phyloP scores from a whole-genome alignment of 2,113 vertebrate genomes.

The Echinops telfairi region DNA sequence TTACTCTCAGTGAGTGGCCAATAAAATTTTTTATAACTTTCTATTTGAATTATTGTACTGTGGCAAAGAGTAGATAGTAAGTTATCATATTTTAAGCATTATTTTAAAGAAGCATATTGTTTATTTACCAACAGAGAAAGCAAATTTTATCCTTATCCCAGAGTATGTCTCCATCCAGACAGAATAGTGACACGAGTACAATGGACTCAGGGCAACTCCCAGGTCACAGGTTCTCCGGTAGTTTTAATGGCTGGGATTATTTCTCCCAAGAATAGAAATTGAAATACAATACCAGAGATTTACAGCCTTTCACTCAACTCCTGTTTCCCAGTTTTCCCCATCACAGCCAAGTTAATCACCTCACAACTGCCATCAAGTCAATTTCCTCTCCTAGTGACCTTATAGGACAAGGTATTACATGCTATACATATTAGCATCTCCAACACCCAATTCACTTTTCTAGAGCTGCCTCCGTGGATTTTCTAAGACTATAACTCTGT shows the following conservation, averaged over 20 bases:
- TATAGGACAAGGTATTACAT: too few relatives aligned
- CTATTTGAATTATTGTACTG: slow-evolving; percentile 1
- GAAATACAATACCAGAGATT: slow-evolving; percentile 43
- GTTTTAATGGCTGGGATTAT: neutral
- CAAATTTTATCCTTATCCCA: neutral
- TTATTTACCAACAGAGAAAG: slow-evolving; percentile 48
- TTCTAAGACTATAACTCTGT: too few relatives aligned
- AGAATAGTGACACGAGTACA: slow-evolving; percentile 41
- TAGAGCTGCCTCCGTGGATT: too few relatives aligned
- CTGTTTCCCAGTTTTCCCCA: slow-evolving; percentile 44
- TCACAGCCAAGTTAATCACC: too few relatives aligned
- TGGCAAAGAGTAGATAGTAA: slow-evolving; percentile 32
- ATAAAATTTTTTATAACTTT: slow-evolving; percentile 16
- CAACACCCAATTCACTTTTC: too few relatives aligned
- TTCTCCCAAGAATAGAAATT: slow-evolving; percentile 29
- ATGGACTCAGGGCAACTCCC: slow-evolving; percentile 18
- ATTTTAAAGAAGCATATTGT: slow-evolving; percentile 2
- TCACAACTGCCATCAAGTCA: too few relatives aligned
- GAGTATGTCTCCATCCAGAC: neutral
- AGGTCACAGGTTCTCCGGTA: neutral
- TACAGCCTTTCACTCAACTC: slow-evolving; percentile 29
- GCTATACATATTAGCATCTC: too few relatives aligned
- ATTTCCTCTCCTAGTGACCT: too few relatives aligned
- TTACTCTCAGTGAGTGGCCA: slow-evolving; percentile 24
- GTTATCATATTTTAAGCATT: slow-evolving; percentile 41